Evolutionary conservation across 1,140 invertebrate species (phyloP).

Genomic region (Papilio xuthus): DNA sequence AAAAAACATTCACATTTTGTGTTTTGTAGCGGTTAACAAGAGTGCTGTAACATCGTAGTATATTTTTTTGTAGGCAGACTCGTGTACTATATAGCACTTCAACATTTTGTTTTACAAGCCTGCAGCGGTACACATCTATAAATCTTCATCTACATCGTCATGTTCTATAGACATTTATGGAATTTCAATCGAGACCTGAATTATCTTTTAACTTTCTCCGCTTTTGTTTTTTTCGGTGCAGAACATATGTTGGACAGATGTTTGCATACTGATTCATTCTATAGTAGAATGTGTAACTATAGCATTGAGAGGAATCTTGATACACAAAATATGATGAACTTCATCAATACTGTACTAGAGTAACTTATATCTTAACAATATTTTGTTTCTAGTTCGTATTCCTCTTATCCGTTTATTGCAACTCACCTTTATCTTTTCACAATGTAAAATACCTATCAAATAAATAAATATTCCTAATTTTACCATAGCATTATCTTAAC

Average conservation of each 20-base stretch:
- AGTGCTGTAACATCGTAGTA: background rate
- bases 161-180: constrained; percentile 8
- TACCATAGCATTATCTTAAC: too few relatives aligned
- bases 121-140: constrained; percentile 1
- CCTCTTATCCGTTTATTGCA: too few relatives aligned
- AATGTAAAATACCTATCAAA: too few relatives aligned
- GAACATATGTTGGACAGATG: background rate
- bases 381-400: too few relatives aligned
- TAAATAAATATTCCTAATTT: too few relatives aligned
- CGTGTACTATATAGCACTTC: background rate
- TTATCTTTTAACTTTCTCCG: constrained; percentile 5
- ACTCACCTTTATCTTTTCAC: too few relatives aligned
- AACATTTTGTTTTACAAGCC: constrained; percentile 11
- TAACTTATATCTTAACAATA: too few relatives aligned
- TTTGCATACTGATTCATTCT: too few relatives aligned
- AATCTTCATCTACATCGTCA: background rate
- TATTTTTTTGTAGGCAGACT: background rate
- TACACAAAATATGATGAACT: too few relatives aligned
- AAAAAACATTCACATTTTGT: too few relatives aligned
- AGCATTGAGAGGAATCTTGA: background rate
- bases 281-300: background rate
- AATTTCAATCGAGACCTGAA: background rate
- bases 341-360: too few relatives aligned
- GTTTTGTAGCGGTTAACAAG: too few relatives aligned
- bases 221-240: background rate